These are phyloP conservation scores for Gnathochromis pfefferi DNA, from an alignment of 2,113 vertebrate species.

Conservation along the genomic window DNA sequence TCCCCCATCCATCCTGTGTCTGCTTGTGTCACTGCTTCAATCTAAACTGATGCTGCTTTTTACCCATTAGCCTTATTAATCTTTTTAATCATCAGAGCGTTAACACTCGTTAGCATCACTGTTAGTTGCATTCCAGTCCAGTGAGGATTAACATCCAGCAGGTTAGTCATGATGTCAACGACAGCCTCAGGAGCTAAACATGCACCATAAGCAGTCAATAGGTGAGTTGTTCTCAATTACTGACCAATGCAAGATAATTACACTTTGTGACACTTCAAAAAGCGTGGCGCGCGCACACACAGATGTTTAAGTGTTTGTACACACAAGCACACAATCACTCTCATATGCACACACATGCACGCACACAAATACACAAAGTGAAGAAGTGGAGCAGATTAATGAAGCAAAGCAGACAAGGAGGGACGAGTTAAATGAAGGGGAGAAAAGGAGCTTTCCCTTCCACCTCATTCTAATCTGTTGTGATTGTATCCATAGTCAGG, in stretches of 20 bases:
- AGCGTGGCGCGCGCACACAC: not conserved
- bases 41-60: conserved; percentile 31
- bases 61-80: conserved; percentile 66
- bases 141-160: conserved; percentile 48
- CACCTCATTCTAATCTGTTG: conserved; percentile 63
- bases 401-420: conserved; percentile 56
- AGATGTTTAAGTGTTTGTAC: not conserved
- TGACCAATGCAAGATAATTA: conserved; percentile 49
- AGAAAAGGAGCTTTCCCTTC: conserved; percentile 60
- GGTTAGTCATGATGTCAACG: conserved; percentile 29
- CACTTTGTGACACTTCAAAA: conserved; percentile 30
- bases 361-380: not conserved
- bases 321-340: not conserved
- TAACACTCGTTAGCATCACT: conserved; percentile 39
- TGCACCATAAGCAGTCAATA: conserved; percentile 38
- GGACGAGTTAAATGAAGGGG: conserved; percentile 64
- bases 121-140: conserved; percentile 9
- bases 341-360: not conserved
- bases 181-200: not conserved
- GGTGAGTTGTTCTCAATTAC: conserved; percentile 58
- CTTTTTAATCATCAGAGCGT: conserved; percentile 54
- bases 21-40: conserved; percentile 26
- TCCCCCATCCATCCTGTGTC: not conserved
- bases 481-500: conserved; percentile 51
- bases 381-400: conserved; percentile 55